Evolutionary conservation across 2,113 vertebrate genomes (phyloP).

Genomic region (Trematocara stigmaticum): DNA sequence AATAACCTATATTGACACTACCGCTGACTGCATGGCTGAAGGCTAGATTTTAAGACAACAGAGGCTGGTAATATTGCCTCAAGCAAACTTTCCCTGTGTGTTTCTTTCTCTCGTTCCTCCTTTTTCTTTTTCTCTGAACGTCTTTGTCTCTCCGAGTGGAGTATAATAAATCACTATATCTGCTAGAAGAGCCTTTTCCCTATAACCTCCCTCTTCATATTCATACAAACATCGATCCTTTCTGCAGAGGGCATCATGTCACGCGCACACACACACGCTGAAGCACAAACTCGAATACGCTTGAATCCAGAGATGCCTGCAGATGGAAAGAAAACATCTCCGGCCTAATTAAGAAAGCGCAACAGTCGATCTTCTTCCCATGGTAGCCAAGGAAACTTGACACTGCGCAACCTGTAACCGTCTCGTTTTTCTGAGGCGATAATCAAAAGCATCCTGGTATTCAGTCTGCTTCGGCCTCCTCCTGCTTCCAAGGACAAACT

Average conservation of each 20-base stretch:
- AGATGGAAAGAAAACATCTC: conserved; percentile 16
- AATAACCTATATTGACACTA: conserved; percentile 18
- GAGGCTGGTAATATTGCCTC: conserved; percentile 21
- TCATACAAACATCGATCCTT: conserved; percentile 50
- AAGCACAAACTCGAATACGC: neutral
- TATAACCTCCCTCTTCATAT: conserved; percentile 40
- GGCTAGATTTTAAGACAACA: conserved; percentile 33
- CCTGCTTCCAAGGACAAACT: conserved; percentile 44
- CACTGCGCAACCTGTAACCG: neutral
- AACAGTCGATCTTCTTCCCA: conserved; percentile 16
- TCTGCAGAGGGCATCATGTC: conserved; percentile 34
- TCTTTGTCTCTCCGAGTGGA: neutral
- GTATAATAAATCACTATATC: conserved; percentile 52
- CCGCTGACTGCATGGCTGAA: conserved; percentile 5
- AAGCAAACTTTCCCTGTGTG: conserved; percentile 8
- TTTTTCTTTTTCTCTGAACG: neutral
- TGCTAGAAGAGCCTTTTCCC: conserved; percentile 9
- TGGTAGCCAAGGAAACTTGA: conserved; percentile 12
- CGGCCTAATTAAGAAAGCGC: conserved; percentile 44
- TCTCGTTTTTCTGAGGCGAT: neutral
- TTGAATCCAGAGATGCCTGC: neutral
- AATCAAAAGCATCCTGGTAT: conserved; percentile 8
- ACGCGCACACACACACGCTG: neutral
- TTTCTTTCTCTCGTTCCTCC: neutral
- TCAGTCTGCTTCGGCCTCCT: neutral